A percentile compares a stretch with the other conserved stretches of the same genome.
Evolutionary conservation across 1,140 invertebrate species (phyloP).

Genomic region (Brachystomella parvula): DNA sequence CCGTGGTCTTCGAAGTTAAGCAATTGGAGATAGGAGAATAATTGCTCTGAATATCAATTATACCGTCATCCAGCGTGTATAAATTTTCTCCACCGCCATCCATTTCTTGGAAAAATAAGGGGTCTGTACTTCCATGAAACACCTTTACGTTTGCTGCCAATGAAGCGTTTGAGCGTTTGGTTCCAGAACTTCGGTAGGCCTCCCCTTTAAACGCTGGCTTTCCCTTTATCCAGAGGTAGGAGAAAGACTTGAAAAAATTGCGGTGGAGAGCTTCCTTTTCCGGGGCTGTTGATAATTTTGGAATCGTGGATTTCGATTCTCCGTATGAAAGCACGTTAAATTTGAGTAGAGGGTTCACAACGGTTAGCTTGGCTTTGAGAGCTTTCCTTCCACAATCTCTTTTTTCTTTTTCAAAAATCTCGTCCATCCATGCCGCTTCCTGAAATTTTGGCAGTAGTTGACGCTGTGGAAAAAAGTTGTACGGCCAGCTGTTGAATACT

Average conservation of each 20-base stretch:
- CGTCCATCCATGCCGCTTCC: conserved; percentile 30
- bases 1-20: not conserved
- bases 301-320: conserved; percentile 29
- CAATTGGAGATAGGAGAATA: too few species aligned
- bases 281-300: conserved; percentile 7
- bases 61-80: too few species aligned
- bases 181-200: not conserved
- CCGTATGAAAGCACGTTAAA: conserved; percentile 28
- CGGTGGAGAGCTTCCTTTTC: conserved; percentile 22
- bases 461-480: not conserved
- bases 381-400: not conserved
- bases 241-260: conserved; percentile 31
- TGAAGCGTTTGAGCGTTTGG: conserved; percentile 1
- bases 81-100: too few species aligned
- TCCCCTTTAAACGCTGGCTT: conserved; percentile 34
- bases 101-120: too few species aligned
- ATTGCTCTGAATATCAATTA: too few species aligned
- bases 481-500: not conserved
- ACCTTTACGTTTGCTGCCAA: too few species aligned
- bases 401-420: conserved; percentile 24
- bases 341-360: conserved; percentile 5
- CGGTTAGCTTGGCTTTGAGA: not conserved
- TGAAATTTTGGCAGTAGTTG: conserved; percentile 2
- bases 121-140: too few species aligned
- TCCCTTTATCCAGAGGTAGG: conserved; percentile 34